Conservation (phyloP, 1,140 invertebrate genomes). For the Alviniconcha marisindica region DNA sequence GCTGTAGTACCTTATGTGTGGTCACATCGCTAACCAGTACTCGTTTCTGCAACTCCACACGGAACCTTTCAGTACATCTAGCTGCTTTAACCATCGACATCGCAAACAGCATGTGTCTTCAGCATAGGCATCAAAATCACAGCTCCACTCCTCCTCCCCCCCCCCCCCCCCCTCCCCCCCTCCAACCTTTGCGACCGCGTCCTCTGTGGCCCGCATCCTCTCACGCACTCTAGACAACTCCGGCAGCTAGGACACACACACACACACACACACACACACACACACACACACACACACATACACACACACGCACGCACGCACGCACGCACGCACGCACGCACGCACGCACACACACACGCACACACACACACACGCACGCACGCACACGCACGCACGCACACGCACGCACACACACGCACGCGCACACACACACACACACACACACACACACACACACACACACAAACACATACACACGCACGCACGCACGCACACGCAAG, state of each 20-base stretch:
- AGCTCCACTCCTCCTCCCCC: too few species aligned
- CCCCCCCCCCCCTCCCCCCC: too few species aligned
- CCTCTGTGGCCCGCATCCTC: too few species aligned
- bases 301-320: neutral
- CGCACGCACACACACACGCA: neutral
- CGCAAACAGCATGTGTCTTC: too few species aligned
- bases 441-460: conserved; percentile 12
- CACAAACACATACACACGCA: neutral
- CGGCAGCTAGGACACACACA: neutral
- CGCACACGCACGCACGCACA: neutral
- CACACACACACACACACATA: conserved; percentile 18
- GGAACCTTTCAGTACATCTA: too few species aligned
- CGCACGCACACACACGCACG: neutral
- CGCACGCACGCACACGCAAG: conserved; percentile 8
- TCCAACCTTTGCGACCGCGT: too few species aligned
- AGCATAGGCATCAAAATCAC: too few species aligned
- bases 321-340: conserved; percentile 15
- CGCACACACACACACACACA: neutral
- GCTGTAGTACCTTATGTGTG: too few species aligned
- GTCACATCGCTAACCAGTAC: too few species aligned
- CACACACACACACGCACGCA: neutral
- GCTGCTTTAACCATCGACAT: too few species aligned
- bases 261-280: conserved; percentile 12
- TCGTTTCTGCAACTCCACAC: too few species aligned
- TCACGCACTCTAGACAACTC: too few species aligned